These are phyloP conservation scores for Silurus asotus DNA, from an alignment of 2,113 vertebrate species.

Conservation along the genomic window DNA sequence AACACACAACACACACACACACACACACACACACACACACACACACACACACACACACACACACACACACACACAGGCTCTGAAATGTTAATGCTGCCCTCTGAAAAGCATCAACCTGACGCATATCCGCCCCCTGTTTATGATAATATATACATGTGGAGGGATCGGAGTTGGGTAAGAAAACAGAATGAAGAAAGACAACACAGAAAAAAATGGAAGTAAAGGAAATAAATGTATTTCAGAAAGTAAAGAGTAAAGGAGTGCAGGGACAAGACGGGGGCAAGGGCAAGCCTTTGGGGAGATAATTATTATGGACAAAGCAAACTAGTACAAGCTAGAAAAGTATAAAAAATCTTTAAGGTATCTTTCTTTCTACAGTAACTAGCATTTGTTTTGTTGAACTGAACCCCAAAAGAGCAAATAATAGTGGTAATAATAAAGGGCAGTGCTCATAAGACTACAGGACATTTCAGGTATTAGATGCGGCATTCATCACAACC, in stretches of 20 bases:
- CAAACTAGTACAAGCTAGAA: constrained; percentile 32
- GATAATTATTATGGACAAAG: constrained; percentile 57
- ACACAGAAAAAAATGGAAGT: constrained; percentile 15
- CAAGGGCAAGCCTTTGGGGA: neutral
- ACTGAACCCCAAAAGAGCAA: neutral
- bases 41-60: constrained; percentile 44
- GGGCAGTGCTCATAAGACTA: neutral
- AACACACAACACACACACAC: constrained; percentile 42
- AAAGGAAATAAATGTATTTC: neutral
- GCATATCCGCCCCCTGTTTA: constrained; percentile 70
- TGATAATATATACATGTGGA: constrained; percentile 75
- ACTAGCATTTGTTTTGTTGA: neutral
- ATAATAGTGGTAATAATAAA: neutral
- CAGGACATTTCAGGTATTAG: neutral
- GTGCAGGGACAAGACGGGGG: neutral
- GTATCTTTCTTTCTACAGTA: constrained; percentile 22
- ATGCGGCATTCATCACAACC: neutral
- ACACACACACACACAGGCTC: constrained; percentile 59
- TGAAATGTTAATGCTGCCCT: constrained; percentile 76
- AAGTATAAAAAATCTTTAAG: constrained; percentile 50
- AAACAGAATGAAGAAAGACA: constrained; percentile 39
- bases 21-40: constrained; percentile 49
- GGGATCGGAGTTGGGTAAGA: constrained; percentile 62
- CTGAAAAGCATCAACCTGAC: constrained; percentile 70
- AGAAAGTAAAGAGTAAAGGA: neutral